Base-by-base conservation (phyloP, 2,113 vertebrate species). In the Microtus ochrogaster region DNA sequence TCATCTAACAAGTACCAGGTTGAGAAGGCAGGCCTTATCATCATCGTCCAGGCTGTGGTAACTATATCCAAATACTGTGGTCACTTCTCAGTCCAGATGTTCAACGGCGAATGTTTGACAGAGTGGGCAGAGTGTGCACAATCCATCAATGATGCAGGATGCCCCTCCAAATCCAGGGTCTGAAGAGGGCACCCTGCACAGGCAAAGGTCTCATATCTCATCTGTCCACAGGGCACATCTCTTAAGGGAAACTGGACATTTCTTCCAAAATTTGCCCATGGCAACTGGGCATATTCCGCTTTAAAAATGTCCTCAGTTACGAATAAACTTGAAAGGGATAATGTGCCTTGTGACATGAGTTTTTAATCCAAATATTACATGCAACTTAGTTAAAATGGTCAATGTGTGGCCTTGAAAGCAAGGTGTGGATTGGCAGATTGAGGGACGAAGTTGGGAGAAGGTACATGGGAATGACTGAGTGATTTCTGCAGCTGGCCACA, bases 11-110 rank as follows among this genome's bases (percentile, higher is more conserved):
- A 22, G 8, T 1, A 58, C 7, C 21, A 72, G 49, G 52, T 21
- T 81, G 17, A 30, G 63, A 41, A 70, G 1, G 24, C 11, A 30
- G 81, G 39, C 24, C n/a, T 5, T 49, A 44, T 47, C 19, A 21
- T 9, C n/a, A 21, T 5, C n/a, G 7, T 30, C 47, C 10, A 41
- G 36, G n/a, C 47, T 72, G 77, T 22, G 7, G 11, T 4, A 41
- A 24, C 30, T 2, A 8, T 11, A 2, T 21, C 13, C 52, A 1
- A 39, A 7, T 14, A 16, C 0, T 30, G 55, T 13, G 68, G n/a
- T 44, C 28, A 7, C 66, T 61, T 61, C 65, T 82, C 8, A 22
- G 65, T 6, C 4, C 13, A 7, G 16, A n/a, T 7, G 4, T 5
- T 12, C 66, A 11, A 84, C 0, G 28, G 78, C 8, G 7, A n/a